Base-by-base conservation (phyloP, 2,888 invertebrate species). In the Coecobrya sp. region DNA sequence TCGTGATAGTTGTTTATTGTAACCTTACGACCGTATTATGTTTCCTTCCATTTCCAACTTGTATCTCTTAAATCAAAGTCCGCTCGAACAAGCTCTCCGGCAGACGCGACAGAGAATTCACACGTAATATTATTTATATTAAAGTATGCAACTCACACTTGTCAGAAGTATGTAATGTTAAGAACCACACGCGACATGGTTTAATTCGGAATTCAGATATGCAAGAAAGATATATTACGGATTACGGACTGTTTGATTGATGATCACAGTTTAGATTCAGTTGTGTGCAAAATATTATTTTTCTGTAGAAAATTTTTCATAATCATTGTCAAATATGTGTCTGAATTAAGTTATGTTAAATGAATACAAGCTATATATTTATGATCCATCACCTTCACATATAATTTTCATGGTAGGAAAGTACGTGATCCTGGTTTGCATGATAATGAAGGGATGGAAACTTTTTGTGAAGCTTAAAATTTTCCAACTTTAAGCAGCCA, bases 11-110 rank as follows among this genome's bases (percentile, higher is more conserved):
- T 90, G 89, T 90, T 90, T 90, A 90, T 90, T 90, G 89, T 76
- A 85, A 90, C 73, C 59, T 90, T 85, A 90, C 73, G 89, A 90
- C 89, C 73, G 73, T 90, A 90, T 90, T 76, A 90, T 90, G 89
- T 85, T 76, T 52, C 89, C n/a, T 90, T 90, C 85, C 62, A 19
- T 70, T 90, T 90, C 45, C 85, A 79, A 91, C 86, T 86, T 91
- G 90, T 91, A 79, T 16, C 79, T 79, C 76, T 36, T 86, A 91
- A 91, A 91, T 91, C 90, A 91, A 91, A 86, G 90, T 91, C 90
- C 42, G 16, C 45, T 68, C 68, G 68, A 68, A 68, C 68, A 68
- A 68, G 68, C 5, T 3, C 30, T 68, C 16, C 36, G 25, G 36
- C 36, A 36, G 68, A n/a, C 68, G 11, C n/a, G 68, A 68, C 22